Evolutionary conservation across 2,888 invertebrate genomes (phyloP), one percentile per base, ranked within the genome.

Genomic region (Ashinkailepas kermadecensis): DNA sequence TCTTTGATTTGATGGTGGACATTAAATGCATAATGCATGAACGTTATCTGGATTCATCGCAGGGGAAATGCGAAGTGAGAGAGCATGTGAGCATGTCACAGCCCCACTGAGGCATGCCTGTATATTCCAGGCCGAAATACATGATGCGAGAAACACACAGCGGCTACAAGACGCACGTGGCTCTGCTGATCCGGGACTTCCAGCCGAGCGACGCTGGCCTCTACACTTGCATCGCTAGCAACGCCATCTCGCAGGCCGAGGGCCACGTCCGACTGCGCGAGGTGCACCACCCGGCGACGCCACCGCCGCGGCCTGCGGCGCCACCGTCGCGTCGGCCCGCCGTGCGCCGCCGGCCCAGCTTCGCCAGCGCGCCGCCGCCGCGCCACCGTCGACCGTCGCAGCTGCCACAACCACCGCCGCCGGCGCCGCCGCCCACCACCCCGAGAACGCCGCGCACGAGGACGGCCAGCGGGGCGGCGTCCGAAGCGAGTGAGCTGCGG

Each of bases 171-270:
- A 74, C 74, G 56, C 74, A 74, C 21, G 74, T 74, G 54, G 74
- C 74, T 8, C 74, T 74, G 18, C 54, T 13, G 54, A 74, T 74
- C 54, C 74, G 74, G 21, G 74, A 56, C 74, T 74, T 74, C 74
- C 74, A 74, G 18, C 74, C 74, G 21, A 13, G 54, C 74, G 74
- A 74, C 74, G 74, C 54, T 21, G 74, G 74, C 74, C 54, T 54
- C 23, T 74, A 74, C 74, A 74, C 74, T 8, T 74, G 74, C 56
- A 18, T 74, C 21, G 74, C 74, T 54, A 74, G 74, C 56, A 74
- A 74, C 74, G 21, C 74, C 74, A 56, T 74, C 74, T 74, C 74
- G 9, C 74, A 21, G 74, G 74, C 15, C 0, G 74, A 74, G 21
- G 74, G 74, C 54, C 56, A 74, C 56, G 39, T 74, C 9, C 54